phyloP scores from a whole-genome alignment of 2,888 invertebrate species.

The Chalcis sispes region DNA sequence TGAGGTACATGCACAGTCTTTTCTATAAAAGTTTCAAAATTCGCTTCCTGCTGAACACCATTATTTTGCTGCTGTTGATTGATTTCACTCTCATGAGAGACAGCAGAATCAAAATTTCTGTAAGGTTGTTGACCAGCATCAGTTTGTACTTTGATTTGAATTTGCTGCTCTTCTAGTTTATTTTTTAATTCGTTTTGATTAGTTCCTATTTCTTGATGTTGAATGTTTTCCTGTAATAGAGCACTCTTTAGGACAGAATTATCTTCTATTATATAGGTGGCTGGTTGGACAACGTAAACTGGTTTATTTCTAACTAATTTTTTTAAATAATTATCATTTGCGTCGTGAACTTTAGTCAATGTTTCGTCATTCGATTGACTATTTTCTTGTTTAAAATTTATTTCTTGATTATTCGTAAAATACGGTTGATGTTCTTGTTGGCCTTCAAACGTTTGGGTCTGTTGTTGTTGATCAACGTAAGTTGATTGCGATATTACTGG shows the following conservation, averaged over 20 bases:
- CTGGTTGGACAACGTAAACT: constrained; percentile 53
- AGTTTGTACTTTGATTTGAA: constrained; percentile 1
- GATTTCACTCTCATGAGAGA: constrained; percentile 40
- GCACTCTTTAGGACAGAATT: constrained; percentile 36
- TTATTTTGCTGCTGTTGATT: constrained; percentile 52
- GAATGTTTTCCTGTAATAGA: constrained; percentile 30
- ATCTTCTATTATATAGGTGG: constrained; percentile 48
- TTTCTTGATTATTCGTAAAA: constrained; percentile 18
- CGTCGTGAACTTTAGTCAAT: constrained; percentile 26
- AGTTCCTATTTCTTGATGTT: constrained; percentile 1
- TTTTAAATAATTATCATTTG: constrained; percentile 14
- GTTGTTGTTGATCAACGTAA: not conserved
- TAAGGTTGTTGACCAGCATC: constrained; percentile 28
- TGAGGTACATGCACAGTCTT: not conserved
- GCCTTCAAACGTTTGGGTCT: constrained; percentile 58
- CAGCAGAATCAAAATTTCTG: not conserved
- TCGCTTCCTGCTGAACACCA: constrained; percentile 14
- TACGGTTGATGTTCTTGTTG: constrained; percentile 47
- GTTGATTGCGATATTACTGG: constrained; percentile 61
- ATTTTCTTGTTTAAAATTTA: constrained; percentile 30
- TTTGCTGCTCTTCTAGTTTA: constrained; percentile 13
- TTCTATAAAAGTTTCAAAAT: not conserved
- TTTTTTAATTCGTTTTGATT: too few relatives aligned
- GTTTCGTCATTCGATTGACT: not conserved
- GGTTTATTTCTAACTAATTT: constrained; percentile 19